Base-by-base conservation (phyloP, 1,140 invertebrate species). In the Anagrus nilaparvatae region DNA sequence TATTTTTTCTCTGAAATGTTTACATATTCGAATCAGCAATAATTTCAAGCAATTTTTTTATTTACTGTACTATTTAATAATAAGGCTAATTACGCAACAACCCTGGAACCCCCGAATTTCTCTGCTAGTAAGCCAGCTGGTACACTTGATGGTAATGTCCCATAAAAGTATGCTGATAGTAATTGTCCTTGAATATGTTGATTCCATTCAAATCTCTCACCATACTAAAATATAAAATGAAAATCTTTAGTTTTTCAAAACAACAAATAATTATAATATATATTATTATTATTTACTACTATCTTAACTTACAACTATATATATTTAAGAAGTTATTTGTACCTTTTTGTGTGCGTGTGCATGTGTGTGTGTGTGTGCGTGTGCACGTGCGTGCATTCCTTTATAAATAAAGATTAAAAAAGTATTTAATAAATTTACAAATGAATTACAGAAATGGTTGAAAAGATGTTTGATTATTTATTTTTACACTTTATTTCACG, bases 41-140 rank as follows among this genome's bases (percentile, higher is more conserved):
- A n/a, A n/a, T n/a, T n/a, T n/a, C n/a, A n/a, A n/a, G n/a, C n/a
- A n/a, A n/a, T n/a, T n/a, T n/a, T n/a, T n/a, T n/a, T n/a, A n/a
- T n/a, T n/a, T n/a, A n/a, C n/a, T n/a, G n/a, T n/a, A n/a, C n/a
- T n/a, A n/a, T n/a, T n/a, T n/a, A n/a, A n/a, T n/a, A n/a, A n/a
- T n/a, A n/a, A n/a, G n/a, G n/a, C n/a, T n/a, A n/a, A 59, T 59
- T 50, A 69, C 63, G 63, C 81, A 8, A 94, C 78, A 24, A 87
- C 76, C 46, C 73, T 70, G 17, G 82, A 71, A 2, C 80, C 81
- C 2, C 82, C 82, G 52, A 79, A 82, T 52, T 74, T 69, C 51
- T 87, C 82, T 3, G 85, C 82, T 20, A 87, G 60, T 4, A 77
- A 70, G 3, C 83, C 84, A 6, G 79, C 79, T 1, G 80, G 74